Percentiles rank a stretch among this genome's conserved stretches.
Conservation (phyloP, 2,888 invertebrate genomes). For the Tetrapedia diversipes region DNA sequence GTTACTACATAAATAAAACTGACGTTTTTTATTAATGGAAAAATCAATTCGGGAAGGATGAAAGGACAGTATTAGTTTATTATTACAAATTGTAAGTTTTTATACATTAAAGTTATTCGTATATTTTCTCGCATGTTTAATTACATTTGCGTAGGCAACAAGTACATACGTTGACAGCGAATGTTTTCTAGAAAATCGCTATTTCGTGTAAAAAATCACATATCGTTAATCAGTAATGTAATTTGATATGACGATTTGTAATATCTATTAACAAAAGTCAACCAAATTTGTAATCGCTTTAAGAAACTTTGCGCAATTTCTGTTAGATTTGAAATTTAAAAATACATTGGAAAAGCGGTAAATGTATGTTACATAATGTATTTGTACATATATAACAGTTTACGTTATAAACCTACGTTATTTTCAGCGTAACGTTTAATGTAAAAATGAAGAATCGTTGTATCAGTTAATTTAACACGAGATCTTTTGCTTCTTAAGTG, state of each 20-base stretch:
- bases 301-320: background rate
- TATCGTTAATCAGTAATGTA: no score
- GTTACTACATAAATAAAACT: no score
- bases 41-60: background rate
- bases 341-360: background rate
- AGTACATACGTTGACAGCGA: constrained; percentile 13
- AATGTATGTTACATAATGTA: background rate
- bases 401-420: no score
- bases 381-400: background rate
- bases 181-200: constrained; percentile 42
- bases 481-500: background rate
- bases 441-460: constrained; percentile 7
- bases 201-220: constrained; percentile 65
- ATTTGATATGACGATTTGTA: constrained; percentile 63
- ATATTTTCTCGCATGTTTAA: constrained; percentile 10
- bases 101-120: background rate
- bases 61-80: constrained; percentile 4
- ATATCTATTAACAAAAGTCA: background rate
- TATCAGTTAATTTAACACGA: background rate
- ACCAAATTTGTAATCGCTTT: background rate
- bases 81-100: constrained; percentile 7
- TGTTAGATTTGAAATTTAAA: background rate
- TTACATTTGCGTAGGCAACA: background rate
- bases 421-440: background rate
- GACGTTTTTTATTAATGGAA: no score